Conservation (phyloP, 2,888 invertebrate genomes). For the Aradus depressus region DNA sequence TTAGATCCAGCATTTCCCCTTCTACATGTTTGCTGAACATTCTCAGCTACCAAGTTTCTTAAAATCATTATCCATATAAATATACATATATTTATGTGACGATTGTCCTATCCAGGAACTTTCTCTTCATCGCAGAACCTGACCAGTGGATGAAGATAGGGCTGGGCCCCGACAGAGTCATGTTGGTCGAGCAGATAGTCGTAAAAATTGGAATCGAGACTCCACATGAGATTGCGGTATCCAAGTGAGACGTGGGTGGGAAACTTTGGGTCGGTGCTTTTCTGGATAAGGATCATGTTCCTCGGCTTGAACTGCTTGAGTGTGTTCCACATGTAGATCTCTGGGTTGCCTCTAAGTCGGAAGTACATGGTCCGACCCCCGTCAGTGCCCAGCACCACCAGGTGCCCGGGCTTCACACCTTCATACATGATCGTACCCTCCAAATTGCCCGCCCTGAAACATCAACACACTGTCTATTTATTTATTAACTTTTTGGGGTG, state of each 20-base stretch:
- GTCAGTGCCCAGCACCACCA: constrained; percentile 50
- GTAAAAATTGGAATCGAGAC: constrained; percentile 53
- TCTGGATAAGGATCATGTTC: constrained; percentile 47
- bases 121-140: neutral
- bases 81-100: neutral
- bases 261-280: constrained; percentile 46
- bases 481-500: too few species aligned
- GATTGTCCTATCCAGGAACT: neutral
- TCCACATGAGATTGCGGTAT: constrained; percentile 49
- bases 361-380: constrained; percentile 31
- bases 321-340: constrained; percentile 53
- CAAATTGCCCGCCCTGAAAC: neutral
- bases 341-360: constrained; percentile 42
- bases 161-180: constrained; percentile 50
- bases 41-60: neutral
- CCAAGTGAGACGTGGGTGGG: constrained; percentile 51
- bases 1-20: too few species aligned
- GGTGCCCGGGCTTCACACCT: constrained; percentile 46
- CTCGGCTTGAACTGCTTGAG: constrained; percentile 45
- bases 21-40: too few species aligned
- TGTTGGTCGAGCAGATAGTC: constrained; percentile 49
- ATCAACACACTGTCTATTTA: too few species aligned
- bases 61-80: neutral
- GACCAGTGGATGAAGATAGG: constrained; percentile 40
- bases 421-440: constrained; percentile 31